phyloP scores from a whole-genome alignment of 2,888 invertebrate genomes.

The Lithosia quadra region DNA sequence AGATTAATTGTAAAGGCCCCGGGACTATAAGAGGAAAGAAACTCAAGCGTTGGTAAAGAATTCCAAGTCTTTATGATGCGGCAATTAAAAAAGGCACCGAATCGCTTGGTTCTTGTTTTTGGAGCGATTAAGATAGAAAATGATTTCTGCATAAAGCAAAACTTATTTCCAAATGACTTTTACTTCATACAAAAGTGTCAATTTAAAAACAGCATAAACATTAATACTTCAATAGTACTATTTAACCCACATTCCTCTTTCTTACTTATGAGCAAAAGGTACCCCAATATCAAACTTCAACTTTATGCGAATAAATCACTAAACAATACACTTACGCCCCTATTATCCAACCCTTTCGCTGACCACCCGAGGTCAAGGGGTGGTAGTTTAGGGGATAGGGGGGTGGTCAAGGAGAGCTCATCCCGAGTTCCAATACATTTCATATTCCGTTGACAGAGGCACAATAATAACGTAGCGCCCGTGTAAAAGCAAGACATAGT shows the following conservation, averaged over 20 bases:
- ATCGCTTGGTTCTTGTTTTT: too few relatives aligned
- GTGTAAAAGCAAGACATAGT: constrained; percentile 84
- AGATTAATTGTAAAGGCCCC: too few relatives aligned
- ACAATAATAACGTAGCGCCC: constrained; percentile 83
- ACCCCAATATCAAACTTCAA: constrained; percentile 16
- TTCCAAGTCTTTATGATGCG: too few relatives aligned
- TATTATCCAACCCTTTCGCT: constrained; percentile 62
- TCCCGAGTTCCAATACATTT: constrained; percentile 86
- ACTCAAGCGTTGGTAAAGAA: too few relatives aligned
- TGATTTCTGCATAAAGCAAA: too few relatives aligned
- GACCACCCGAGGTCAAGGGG: constrained; percentile 77
- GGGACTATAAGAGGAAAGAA: too few relatives aligned
- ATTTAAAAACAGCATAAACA: too few relatives aligned
- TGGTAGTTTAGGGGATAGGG: constrained; percentile 47
- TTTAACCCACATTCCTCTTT: not conserved
- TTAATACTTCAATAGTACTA: not conserved
- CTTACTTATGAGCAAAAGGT: not conserved
- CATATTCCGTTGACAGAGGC: constrained; percentile 87
- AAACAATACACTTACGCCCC: constrained; percentile 57
- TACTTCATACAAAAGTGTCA: too few relatives aligned
- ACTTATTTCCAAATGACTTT: too few relatives aligned
- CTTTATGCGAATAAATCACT: constrained; percentile 21
- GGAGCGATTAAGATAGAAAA: too few relatives aligned
- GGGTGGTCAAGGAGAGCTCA: constrained; percentile 81
- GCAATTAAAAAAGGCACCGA: too few relatives aligned